These are phyloP conservation scores for Onthophagus sagittarius DNA, from an alignment of 2,888 invertebrate species.

Conservation along the genomic window DNA sequence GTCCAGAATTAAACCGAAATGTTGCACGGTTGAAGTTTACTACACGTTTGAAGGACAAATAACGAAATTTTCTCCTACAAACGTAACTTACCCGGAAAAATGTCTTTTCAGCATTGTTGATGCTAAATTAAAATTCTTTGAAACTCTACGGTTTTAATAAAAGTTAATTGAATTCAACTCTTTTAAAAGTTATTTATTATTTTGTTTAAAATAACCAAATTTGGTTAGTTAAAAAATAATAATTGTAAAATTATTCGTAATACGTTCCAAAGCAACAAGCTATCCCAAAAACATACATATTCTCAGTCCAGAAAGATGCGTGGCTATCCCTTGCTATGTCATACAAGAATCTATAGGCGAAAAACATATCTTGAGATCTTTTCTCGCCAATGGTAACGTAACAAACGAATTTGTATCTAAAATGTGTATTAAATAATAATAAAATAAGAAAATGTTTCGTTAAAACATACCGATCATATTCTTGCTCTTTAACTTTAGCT, in stretches of 20 bases:
- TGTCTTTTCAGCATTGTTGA: neutral
- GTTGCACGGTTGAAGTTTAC: slow-evolving; percentile 34
- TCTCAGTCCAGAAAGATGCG: slow-evolving; percentile 54
- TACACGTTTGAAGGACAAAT: neutral
- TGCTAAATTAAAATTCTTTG: neutral
- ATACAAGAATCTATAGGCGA: slow-evolving; percentile 65
- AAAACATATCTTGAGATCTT: slow-evolving; percentile 60
- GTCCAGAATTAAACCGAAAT: slow-evolving; percentile 35
- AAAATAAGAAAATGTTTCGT: neutral
- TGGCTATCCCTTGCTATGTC: slow-evolving; percentile 63
- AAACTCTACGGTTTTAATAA: neutral
- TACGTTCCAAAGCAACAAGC: slow-evolving; percentile 66
- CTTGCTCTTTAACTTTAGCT: slow-evolving; percentile 59
- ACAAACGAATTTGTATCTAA: slow-evolving; percentile 64
- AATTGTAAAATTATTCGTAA: slow-evolving; percentile 54
- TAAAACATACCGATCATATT: slow-evolving; percentile 60
- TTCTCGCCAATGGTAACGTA: slow-evolving; percentile 65
- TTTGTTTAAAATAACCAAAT: no score
- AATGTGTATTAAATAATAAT: slow-evolving; percentile 27
- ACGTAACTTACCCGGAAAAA: neutral
- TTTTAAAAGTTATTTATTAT: no score
- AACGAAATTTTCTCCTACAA: neutral
- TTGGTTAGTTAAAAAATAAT: neutral
- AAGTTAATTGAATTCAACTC: neutral
- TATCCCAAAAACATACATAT: slow-evolving; percentile 59